Conservation (phyloP, 30 jellyfish, hydroid and myxozoan species). For the Nemopilema nomurai region DNA sequence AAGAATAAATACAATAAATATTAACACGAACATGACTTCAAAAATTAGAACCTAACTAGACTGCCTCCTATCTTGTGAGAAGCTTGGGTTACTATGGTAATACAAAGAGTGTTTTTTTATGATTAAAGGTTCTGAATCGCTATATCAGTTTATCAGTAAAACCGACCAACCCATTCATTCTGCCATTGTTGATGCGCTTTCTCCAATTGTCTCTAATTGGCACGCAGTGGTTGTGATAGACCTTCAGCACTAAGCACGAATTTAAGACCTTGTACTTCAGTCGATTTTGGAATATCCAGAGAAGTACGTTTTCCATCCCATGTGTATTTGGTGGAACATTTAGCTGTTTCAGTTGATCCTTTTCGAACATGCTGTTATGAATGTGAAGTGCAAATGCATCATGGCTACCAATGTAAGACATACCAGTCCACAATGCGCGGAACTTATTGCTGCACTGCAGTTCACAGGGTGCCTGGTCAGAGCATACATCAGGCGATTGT, state of each 20-base stretch:
- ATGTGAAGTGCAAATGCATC: constrained; percentile 74
- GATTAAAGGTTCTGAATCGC: too few species aligned
- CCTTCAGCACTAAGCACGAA: constrained; percentile 65
- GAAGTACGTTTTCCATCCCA: constrained; percentile 76
- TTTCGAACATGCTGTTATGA: not conserved
- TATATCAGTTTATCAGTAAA: constrained; percentile 52
- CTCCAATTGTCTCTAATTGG: constrained; percentile 64
- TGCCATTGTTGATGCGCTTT: constrained; percentile 45
- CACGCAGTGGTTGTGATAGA: constrained; percentile 75
- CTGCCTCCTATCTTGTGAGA: too few species aligned
- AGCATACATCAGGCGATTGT: constrained; percentile 69
- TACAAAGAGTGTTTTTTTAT: too few species aligned
- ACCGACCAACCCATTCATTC: constrained; percentile 20
- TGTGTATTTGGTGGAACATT: constrained; percentile 64
- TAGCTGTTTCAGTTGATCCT: constrained; percentile 34
- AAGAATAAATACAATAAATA: too few species aligned
- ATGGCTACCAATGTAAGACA: constrained; percentile 75
- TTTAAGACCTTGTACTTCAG: constrained; percentile 55
- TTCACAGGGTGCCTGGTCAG: constrained; percentile 76
- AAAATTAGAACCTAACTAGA: too few species aligned
- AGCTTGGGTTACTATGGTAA: too few species aligned
- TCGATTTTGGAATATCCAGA: constrained; percentile 68
- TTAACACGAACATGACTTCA: too few species aligned
- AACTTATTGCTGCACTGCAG: constrained; percentile 38
- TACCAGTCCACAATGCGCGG: constrained; percentile 62